These are phyloP conservation scores for Murina feae DNA, from an alignment of 2,113 vertebrate species.

Conservation along the genomic window DNA sequence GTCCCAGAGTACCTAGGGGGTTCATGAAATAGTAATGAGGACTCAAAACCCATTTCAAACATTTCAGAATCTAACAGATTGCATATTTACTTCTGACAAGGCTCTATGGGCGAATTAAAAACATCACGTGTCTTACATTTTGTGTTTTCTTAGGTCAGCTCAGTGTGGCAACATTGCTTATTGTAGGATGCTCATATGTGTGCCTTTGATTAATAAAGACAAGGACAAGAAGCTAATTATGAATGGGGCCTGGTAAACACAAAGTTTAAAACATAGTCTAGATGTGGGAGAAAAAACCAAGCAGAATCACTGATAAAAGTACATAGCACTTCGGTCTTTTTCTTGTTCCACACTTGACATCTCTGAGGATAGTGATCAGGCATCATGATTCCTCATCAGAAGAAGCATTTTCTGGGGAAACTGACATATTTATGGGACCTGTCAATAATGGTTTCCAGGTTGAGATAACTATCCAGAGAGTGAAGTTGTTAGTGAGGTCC, in stretches of 20 bases:
- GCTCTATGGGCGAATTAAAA: not conserved
- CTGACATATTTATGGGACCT: not conserved
- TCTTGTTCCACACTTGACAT: not conserved
- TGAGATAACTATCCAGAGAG: not conserved
- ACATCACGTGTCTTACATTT: not conserved
- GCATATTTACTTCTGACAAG: constrained; percentile 9
- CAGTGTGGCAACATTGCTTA: not conserved
- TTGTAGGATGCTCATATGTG: not conserved
- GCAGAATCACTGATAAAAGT: not conserved
- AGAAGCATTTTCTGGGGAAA: not conserved
- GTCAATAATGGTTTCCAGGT: not conserved
- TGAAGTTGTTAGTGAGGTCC: not conserved
- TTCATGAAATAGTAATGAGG: constrained; percentile 25
- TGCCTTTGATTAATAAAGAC: not conserved
- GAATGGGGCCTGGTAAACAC: not conserved
- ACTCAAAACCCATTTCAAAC: constrained; percentile 19
- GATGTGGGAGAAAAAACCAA: not conserved
- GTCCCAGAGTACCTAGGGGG: not conserved
- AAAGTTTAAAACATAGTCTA: not conserved
- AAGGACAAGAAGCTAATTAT: not conserved
- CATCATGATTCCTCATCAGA: not conserved
- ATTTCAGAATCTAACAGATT: constrained; percentile 7
- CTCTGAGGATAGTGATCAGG: not conserved
- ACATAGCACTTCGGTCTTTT: not conserved
- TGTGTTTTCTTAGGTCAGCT: not conserved